Evolutionary conservation across 2,888 invertebrate species (phyloP), one percentile per base, ranked within the genome.

Genomic region (Dendrolimus pini): DNA sequence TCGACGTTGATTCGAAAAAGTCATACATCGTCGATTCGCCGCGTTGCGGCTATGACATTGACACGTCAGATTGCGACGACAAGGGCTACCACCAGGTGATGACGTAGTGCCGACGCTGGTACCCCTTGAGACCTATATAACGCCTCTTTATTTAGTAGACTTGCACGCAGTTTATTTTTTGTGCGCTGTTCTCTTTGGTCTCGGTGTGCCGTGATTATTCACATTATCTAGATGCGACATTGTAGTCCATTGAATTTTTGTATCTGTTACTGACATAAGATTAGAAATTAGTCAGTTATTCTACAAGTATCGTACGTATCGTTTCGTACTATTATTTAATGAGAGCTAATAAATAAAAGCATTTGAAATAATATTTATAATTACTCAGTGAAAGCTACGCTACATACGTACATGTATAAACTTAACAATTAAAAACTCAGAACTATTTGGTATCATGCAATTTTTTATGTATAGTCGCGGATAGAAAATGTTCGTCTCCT

Each of bases 1-100:
- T 91, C 83, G 91, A 91, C 79, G 85, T 88, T 67, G 90, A 91
- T 73, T 78, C 85, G 74, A 91, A 89, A 87, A 87, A 83, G 75
- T 81, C 81, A 65, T 87, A 81, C 80, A 78, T 83, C 77, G 77
- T 82, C 72, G 83, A 84, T 76, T 85, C 89, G 73, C 85, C 89
- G 76, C 87, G 86, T 70, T 87, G 87, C 83, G 84, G 79, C 82
- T 90, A 85, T 80, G 90, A 89, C 86, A 83, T 89, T 72, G 89
- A 89, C 74, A 79, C 86, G 81, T 88, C 89, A 71, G 90, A 89
- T 74, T 82, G 85, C 80, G 89, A 89, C 78, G 89, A 90, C 82
- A 89, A 85, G 82, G 75, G 78, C 72, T 89, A 85, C 80, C 88
- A 81, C 71, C 89, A 90, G 90, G 90, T 90, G 87, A 84, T 75